These are phyloP conservation scores for Cephus runcator DNA, from an alignment of 2,888 invertebrate genomes.

Conservation along the genomic window DNA sequence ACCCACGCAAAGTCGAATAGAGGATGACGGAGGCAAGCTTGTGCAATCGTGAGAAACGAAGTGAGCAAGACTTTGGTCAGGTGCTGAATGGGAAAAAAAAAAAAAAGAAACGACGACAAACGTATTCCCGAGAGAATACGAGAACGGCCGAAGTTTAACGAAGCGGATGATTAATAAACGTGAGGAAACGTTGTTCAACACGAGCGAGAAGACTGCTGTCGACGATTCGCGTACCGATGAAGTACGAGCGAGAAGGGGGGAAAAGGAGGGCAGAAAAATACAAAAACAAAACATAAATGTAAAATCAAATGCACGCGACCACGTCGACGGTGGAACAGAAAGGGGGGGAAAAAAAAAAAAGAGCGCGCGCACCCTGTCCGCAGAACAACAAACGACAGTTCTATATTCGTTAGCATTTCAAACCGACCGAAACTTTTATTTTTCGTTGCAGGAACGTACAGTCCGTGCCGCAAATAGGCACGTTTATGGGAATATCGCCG, in stretches of 20 bases:
- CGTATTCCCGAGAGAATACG: background rate
- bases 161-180: background rate
- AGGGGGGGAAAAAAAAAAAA: background rate
- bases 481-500: background rate
- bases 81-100: background rate
- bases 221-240: background rate
- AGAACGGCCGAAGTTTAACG: background rate
- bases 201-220: background rate
- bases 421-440: background rate
- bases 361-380: background rate
- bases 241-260: background rate
- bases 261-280: background rate
- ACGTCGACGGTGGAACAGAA: background rate
- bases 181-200: background rate
- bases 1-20: background rate
- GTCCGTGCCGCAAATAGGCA: background rate
- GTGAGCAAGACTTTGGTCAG: background rate
- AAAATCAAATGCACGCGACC: background rate
- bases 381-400: background rate
- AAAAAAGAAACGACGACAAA: background rate
- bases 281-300: background rate
- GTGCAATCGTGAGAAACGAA: background rate
- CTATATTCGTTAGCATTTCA: background rate
- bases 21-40: background rate
- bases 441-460: background rate